A percentile compares a stretch with the other conserved stretches of the same genome.
These are phyloP conservation scores for Triplophysa dalaica DNA, from an alignment of 2,113 vertebrate species.

Conservation along the genomic window DNA sequence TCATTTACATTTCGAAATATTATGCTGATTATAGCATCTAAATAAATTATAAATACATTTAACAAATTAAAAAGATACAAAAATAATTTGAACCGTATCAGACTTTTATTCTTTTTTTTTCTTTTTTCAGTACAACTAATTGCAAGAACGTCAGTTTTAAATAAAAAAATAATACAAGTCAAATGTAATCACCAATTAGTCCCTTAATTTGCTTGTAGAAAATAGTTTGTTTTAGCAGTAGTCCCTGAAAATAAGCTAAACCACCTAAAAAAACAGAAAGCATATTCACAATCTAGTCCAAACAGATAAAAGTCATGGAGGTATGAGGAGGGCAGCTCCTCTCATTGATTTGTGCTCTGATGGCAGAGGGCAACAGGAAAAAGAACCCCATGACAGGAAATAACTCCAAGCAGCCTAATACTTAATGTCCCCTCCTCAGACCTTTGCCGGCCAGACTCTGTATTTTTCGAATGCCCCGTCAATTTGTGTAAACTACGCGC, in stretches of 20 bases:
- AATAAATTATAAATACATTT: too few species aligned
- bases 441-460: constrained; percentile 2
- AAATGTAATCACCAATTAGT: constrained; percentile 10
- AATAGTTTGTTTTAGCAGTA: not conserved
- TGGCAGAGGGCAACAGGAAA: constrained; percentile 9
- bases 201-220: not conserved
- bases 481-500: constrained; percentile 74
- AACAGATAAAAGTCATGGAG: not conserved
- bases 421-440: constrained; percentile 32
- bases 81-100: too few species aligned
- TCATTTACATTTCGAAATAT: too few species aligned
- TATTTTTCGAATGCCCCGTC: constrained; percentile 76
- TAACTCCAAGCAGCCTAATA: constrained; percentile 12
- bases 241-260: not conserved
- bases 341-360: constrained; percentile 21
- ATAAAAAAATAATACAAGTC: not conserved
- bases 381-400: constrained; percentile 16
- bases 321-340: not conserved
- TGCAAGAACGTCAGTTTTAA: not conserved
- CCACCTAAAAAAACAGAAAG: not conserved
- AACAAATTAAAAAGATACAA: too few species aligned
- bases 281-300: not conserved
- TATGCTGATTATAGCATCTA: too few species aligned
- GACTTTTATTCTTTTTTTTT: too few species aligned
- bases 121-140: not conserved